A percentile compares a stretch with the other conserved stretches of the same genome.
Conservation (phyloP, 2,797 vertebrate genomes). For the Trichosurus vulpecula region DNA sequence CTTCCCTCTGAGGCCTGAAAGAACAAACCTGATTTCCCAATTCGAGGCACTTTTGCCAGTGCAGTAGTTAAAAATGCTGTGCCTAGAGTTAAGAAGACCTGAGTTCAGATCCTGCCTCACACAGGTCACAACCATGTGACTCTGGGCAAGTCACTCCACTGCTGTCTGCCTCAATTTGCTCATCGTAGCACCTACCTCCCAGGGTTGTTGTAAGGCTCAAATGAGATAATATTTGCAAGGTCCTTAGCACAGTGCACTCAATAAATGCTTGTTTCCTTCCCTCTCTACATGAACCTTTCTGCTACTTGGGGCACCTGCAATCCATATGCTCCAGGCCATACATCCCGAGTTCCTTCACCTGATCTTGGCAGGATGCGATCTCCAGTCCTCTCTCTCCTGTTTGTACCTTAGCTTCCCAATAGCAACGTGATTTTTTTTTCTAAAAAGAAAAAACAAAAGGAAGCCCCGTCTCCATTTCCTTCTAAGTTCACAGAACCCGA, state of each 20-base stretch:
- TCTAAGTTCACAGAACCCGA: background rate
- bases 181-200: background rate
- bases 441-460: background rate
- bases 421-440: background rate
- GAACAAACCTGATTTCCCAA: background rate
- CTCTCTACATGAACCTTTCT: background rate
- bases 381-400: background rate
- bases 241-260: background rate
- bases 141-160: background rate
- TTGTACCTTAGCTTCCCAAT: background rate
- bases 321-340: background rate
- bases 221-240: background rate
- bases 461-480: background rate
- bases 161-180: background rate
- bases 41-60: background rate
- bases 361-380: background rate
- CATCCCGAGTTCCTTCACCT: background rate
- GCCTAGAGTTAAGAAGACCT: background rate
- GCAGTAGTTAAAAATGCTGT: background rate
- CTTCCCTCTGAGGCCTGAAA: background rate
- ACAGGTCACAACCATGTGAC: background rate
- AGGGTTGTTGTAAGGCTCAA: background rate
- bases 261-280: background rate
- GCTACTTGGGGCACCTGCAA: background rate
- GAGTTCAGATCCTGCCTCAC: background rate